Evolutionary conservation across 2,113 vertebrate genomes (phyloP).

Genomic region (Ginglymostoma cirratum): DNA sequence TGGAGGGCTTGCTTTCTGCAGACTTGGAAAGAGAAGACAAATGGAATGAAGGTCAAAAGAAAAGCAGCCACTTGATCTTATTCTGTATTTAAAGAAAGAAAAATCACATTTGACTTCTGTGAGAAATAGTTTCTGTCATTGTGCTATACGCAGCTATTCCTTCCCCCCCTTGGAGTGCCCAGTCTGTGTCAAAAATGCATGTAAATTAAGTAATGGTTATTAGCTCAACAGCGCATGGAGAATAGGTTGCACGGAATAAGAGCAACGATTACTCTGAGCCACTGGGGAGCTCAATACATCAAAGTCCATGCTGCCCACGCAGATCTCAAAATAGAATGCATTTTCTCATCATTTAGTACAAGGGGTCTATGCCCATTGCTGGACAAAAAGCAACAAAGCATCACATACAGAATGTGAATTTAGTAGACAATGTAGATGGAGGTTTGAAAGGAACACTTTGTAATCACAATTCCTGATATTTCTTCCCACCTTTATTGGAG

Average conservation of each 20-base stretch:
- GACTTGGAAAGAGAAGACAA: neutral
- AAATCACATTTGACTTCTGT: neutral
- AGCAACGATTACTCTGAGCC: neutral
- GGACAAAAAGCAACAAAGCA: neutral
- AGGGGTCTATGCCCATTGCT: neutral
- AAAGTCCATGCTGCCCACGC: neutral
- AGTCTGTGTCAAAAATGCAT: neutral
- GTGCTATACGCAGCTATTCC: neutral
- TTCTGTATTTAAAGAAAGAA: constrained; percentile 13
- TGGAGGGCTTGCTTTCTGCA: neutral
- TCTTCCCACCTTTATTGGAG: neutral
- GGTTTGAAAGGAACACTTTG: neutral
- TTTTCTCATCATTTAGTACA: neutral
- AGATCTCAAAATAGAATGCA: constrained; percentile 30
- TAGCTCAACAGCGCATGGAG: neutral
- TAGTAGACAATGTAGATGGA: neutral
- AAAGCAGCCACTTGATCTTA: neutral
- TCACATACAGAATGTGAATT: neutral
- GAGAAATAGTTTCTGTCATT: neutral
- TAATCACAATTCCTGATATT: neutral
- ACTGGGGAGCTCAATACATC: constrained; percentile 8
- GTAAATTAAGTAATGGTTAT: neutral
- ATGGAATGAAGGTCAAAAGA: neutral
- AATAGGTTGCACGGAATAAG: neutral
- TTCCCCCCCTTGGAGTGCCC: neutral